phyloP scores from a whole-genome alignment of 1,140 invertebrate species.

The Atta cephalotes region DNA sequence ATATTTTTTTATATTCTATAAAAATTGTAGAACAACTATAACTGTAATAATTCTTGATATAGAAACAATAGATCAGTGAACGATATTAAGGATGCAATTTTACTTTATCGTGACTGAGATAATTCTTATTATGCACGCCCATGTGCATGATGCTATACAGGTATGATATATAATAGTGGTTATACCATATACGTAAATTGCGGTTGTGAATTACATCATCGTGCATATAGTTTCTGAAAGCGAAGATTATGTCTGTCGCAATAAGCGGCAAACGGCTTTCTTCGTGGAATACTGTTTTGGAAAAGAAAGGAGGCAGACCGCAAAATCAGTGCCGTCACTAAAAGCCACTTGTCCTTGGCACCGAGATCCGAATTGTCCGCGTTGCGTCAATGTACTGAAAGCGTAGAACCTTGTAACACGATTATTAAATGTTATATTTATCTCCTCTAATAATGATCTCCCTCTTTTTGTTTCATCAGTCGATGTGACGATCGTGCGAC shows the following conservation, averaged over 20 bases:
- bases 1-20: not conserved
- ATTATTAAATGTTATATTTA: constrained; percentile 71
- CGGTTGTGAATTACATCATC: constrained; percentile 62
- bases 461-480: not conserved
- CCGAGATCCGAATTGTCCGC: constrained; percentile 61
- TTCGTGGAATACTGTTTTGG: constrained; percentile 31
- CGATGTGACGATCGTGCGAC: not conserved
- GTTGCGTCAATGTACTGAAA: constrained; percentile 41
- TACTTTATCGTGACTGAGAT: not conserved
- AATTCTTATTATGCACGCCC: constrained; percentile 31
- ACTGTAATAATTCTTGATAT: not conserved
- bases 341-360: constrained; percentile 63
- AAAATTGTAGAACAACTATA: not conserved
- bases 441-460: constrained; percentile 12
- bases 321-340: constrained; percentile 48
- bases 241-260: constrained; percentile 29
- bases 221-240: constrained; percentile 1
- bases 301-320: constrained; percentile 44
- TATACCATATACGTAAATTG: constrained; percentile 26
- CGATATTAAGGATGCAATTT: constrained; percentile 15
- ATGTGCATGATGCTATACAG: not conserved
- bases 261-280: constrained; percentile 27
- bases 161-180: constrained; percentile 19
- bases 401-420: constrained; percentile 45
- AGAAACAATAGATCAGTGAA: not conserved